Evolutionary conservation across 2,888 invertebrate species (phyloP).

Genomic region (Apoda limacodes): DNA sequence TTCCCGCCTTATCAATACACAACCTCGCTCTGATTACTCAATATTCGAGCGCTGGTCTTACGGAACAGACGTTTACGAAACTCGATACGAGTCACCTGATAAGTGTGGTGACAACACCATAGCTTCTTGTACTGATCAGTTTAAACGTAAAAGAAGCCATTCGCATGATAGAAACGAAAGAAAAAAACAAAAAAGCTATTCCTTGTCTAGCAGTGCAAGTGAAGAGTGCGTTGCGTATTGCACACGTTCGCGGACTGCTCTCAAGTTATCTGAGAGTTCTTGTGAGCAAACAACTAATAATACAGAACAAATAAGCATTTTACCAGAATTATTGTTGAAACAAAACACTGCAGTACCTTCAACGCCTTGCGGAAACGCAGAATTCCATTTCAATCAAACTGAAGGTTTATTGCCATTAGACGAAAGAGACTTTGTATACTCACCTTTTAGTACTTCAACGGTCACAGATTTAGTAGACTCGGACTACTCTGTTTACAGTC

Average conservation of each 20-base stretch:
- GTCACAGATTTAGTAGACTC: constrained; percentile 60
- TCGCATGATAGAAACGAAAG: constrained; percentile 59
- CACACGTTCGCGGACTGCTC: constrained; percentile 63
- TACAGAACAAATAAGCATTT: constrained; percentile 29
- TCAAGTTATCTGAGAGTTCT: constrained; percentile 53
- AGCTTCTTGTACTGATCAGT: constrained; percentile 28
- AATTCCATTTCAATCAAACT: constrained; percentile 34
- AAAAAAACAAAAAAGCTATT: constrained; percentile 45
- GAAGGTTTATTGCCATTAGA: constrained; percentile 59
- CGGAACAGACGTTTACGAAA: constrained; percentile 66
- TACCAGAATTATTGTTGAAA: constrained; percentile 29
- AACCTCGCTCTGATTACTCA: constrained; percentile 64
- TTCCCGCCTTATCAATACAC: constrained; percentile 61
- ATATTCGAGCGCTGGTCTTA: constrained; percentile 70
- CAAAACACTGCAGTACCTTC: constrained; percentile 34
- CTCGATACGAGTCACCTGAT: constrained; percentile 50
- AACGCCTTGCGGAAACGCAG: constrained; percentile 26
- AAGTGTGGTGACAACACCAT: constrained; percentile 48
- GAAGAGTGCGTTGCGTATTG: constrained; percentile 59
- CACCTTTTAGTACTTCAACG: constrained; percentile 62
- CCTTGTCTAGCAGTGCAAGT: constrained; percentile 31
- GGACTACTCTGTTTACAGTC: constrained; percentile 62
- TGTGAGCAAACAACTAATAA: constrained; percentile 41
- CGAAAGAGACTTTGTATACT: constrained; percentile 63
- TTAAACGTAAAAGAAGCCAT: constrained; percentile 47